Evolutionary conservation across 2,797 vertebrate species (phyloP), one percentile per base, ranked within the genome.

Genomic region (Smutsia gigantea): DNA sequence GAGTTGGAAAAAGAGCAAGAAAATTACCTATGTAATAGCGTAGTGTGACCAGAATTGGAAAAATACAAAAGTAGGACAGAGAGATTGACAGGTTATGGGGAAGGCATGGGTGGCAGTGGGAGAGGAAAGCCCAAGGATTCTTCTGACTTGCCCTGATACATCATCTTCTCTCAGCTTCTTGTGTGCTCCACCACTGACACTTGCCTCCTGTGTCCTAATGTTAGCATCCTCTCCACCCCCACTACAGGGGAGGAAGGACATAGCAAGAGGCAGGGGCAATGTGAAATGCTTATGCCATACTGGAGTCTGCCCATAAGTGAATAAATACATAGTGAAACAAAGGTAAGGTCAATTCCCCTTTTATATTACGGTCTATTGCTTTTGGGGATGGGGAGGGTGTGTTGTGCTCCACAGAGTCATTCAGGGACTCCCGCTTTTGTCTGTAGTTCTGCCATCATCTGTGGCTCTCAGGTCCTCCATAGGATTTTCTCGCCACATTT

Each of bases 401-500:
- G 13, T 34, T 63, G 0, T 8, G 25, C 4, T 83, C 87, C 59
- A 61, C 15, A n/a, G 6, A n/a, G 13, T 42, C 90, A 61, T 23
- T 39, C 27, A 64, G 39, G 9, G 15, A 63, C 21, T 82, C 46
- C 23, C 19, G 11, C 23, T 92, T 74, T 57, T 59, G 11, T 49
- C 42, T 72, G 13, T 11, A 59, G n/a, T 87, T 92, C 57, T 74
- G 15, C 14, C 31, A 61, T 83, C 9, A 51, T 37, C 39, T 15
- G 39, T 8, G 31, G 61, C 2, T 21, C 10, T 10, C 0, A 0
- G 2, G 37, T 77, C 34, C n/a, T 37, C 39, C 27, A 5, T 0
- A 49, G 63, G 31, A 75, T 69, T 34, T 92, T 79, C 64, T 59
- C 29, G 7, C 39, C 31, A 25, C 51, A 15, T 89, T 64, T 34